Evolutionary conservation across 2,888 invertebrate species (phyloP).

Genomic region (Metellina segmentata): DNA sequence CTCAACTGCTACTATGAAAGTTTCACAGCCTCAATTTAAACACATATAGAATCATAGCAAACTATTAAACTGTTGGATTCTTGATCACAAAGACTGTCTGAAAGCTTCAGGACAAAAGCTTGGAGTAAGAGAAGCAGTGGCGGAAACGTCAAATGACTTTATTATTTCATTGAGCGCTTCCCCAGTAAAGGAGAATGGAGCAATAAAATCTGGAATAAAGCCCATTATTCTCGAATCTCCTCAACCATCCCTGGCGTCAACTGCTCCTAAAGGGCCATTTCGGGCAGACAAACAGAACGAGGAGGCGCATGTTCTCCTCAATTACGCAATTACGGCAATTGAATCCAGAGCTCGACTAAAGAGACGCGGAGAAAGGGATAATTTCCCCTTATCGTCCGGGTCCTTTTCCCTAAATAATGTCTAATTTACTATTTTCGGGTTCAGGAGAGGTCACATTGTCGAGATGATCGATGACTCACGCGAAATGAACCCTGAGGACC

Average conservation of each 20-base stretch:
- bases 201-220: slow-evolving; percentile 38
- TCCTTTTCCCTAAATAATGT: slow-evolving; percentile 36
- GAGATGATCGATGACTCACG: neutral
- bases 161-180: neutral
- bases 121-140: neutral
- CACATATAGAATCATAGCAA: too few relatives aligned
- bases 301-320: slow-evolving; percentile 8
- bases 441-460: slow-evolving; percentile 40
- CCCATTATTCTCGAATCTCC: slow-evolving; percentile 10
- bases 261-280: slow-evolving; percentile 39
- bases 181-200: neutral
- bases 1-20: too few relatives aligned
- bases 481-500: neutral
- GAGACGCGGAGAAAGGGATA: neutral
- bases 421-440: slow-evolving; percentile 35
- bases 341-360: slow-evolving; percentile 20
- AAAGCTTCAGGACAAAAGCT: neutral
- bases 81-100: too few relatives aligned
- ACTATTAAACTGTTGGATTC: too few relatives aligned
- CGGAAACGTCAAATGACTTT: neutral
- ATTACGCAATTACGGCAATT: slow-evolving; percentile 62
- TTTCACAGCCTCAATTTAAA: too few relatives aligned
- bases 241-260: slow-evolving; percentile 22
- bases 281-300: neutral
- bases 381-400: slow-evolving; percentile 31